Percentiles rank a stretch among this genome's conserved stretches.
These are phyloP conservation scores for Archivesica marissinica DNA, from an alignment of 1,140 invertebrate species.

Conservation along the genomic window DNA sequence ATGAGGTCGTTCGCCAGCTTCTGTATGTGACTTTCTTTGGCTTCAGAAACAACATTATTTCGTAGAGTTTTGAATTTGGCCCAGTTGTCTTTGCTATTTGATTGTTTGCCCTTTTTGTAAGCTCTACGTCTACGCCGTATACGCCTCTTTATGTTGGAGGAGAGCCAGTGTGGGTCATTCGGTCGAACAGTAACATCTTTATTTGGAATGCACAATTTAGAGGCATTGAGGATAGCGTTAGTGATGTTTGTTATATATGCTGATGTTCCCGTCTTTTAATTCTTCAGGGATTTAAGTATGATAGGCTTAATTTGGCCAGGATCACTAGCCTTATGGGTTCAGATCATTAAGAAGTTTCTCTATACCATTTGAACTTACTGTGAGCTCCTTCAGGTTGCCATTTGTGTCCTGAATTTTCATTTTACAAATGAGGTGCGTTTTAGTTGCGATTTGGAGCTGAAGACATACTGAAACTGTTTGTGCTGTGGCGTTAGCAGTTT, in stretches of 20 bases:
- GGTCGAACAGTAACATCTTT: neutral
- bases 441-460: no score
- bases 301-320: no score
- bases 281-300: no score
- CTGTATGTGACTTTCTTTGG: neutral
- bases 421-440: no score
- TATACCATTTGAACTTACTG: no score
- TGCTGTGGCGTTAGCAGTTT: no score
- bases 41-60: neutral
- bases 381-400: no score
- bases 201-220: constrained; percentile 15
- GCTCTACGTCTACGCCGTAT: neutral
- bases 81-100: neutral
- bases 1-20: neutral
- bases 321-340: no score
- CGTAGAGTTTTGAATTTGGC: neutral
- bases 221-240: neutral
- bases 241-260: neutral
- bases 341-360: no score
- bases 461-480: no score
- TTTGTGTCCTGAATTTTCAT: no score
- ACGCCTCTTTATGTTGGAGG: neutral
- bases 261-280: no score
- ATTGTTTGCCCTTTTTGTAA: neutral
- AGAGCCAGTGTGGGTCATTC: neutral